These are phyloP conservation scores for Zaprionus lachaisei DNA, from an alignment of 1,140 invertebrate species.

Conservation along the genomic window DNA sequence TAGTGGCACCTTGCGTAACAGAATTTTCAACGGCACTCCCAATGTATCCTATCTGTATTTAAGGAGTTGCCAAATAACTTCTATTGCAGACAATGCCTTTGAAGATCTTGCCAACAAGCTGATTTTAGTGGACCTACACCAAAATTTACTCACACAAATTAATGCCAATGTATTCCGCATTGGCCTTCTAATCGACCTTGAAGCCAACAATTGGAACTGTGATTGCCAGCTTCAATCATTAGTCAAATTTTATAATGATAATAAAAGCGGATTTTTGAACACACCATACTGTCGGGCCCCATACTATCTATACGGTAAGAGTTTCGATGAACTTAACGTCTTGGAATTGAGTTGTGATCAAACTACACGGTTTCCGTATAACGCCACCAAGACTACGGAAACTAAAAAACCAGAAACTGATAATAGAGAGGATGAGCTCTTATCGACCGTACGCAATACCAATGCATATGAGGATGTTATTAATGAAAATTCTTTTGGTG, in stretches of 20 bases:
- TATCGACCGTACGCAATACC: background rate
- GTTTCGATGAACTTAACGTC: conserved; percentile 41
- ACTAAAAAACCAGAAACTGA: background rate
- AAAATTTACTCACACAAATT: conserved; percentile 56
- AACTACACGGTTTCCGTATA: background rate
- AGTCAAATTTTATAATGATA: conserved; percentile 24
- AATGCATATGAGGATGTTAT: background rate
- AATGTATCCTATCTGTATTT: conserved; percentile 54
- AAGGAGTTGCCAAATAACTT: conserved; percentile 36
- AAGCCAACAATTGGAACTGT: conserved; percentile 60
- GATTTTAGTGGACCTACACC: conserved; percentile 42
- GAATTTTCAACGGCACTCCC: conserved; percentile 47
- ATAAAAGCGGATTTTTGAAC: conserved; percentile 48
- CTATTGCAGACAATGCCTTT: conserved; percentile 53
- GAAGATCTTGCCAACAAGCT: conserved; percentile 35
- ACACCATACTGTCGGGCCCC: conserved; percentile 55
- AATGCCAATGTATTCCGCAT: conserved; percentile 5
- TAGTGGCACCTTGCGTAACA: conserved; percentile 34
- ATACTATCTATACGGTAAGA: conserved; percentile 34
- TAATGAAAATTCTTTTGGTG: background rate
- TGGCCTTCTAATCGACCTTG: conserved; percentile 35
- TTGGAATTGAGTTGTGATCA: conserved; percentile 24
- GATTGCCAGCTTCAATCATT: conserved; percentile 44
- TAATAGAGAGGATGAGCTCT: background rate
- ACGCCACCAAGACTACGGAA: background rate